These are phyloP conservation scores for Spheniscus mendiculus DNA, from an alignment of 2,113 vertebrate genomes.

Conservation along the genomic window DNA sequence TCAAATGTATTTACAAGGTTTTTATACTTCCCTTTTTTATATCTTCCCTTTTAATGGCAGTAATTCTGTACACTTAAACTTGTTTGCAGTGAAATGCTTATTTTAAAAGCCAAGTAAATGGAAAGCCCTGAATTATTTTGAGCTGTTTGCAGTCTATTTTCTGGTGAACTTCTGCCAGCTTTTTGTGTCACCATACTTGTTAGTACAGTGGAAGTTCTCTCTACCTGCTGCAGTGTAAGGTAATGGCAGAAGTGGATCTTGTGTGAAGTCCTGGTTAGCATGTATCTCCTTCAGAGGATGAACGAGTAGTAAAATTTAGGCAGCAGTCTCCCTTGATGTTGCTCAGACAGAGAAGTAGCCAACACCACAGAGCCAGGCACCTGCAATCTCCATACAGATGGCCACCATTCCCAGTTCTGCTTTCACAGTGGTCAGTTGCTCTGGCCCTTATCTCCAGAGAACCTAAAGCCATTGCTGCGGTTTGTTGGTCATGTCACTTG, in stretches of 20 bases:
- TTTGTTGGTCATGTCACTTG: neutral
- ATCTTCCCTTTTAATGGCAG: neutral
- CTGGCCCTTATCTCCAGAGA: neutral
- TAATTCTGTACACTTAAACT: neutral
- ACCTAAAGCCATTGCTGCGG: neutral
- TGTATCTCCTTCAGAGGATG: neutral
- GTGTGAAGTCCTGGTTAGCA: neutral
- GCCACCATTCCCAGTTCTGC: neutral
- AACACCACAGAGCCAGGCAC: neutral
- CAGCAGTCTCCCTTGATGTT: neutral
- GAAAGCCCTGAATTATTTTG: neutral
- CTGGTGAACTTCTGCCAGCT: neutral
- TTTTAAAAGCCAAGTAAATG: neutral
- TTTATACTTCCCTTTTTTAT: neutral
- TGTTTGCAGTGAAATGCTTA: neutral
- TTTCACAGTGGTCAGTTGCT: neutral
- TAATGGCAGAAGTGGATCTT: neutral
- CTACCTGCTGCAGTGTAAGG: neutral
- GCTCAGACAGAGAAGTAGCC: neutral
- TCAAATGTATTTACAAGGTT: neutral
- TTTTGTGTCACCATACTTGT: neutral
- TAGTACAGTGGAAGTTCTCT: neutral
- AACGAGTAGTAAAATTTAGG: neutral
- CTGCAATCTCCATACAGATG: neutral
- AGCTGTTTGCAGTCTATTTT: neutral